phyloP scores from a whole-genome alignment of 1,140 invertebrate genomes.

The Caenorhabditis remanei region DNA sequence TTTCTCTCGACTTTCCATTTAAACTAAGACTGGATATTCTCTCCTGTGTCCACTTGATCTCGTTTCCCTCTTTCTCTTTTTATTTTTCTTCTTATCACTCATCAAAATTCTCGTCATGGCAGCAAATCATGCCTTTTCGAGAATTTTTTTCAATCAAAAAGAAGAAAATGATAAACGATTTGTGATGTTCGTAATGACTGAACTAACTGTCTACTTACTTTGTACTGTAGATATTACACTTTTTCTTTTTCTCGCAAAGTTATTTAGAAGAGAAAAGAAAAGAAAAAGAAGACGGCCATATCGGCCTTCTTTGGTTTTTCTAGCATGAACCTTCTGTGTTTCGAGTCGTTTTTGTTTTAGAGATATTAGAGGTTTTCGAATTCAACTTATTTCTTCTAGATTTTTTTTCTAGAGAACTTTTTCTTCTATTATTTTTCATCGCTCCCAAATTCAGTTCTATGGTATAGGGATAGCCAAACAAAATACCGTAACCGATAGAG shows the following conservation, averaged over 20 bases:
- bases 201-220: neutral
- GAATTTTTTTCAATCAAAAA: neutral
- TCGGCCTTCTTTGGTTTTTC: too few species aligned
- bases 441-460: too few species aligned
- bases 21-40: slow-evolving; percentile 12
- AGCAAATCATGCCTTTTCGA: too few species aligned
- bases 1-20: neutral
- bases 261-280: neutral
- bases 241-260: neutral
- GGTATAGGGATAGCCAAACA: too few species aligned
- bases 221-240: neutral
- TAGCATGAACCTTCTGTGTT: too few species aligned
- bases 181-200: neutral
- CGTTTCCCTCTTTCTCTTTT: neutral
- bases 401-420: too few species aligned
- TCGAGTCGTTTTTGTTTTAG: too few species aligned
- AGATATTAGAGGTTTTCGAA: too few species aligned
- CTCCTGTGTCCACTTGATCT: neutral
- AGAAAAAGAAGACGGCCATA: too few species aligned
- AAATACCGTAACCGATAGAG: too few species aligned
- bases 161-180: neutral
- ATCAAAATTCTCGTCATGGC: neutral
- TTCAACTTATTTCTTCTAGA: too few species aligned
- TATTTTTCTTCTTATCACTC: slow-evolving; percentile 20
- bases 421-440: too few species aligned